phyloP scores from a whole-genome alignment of 2,888 invertebrate genomes.

The Anorthoa munda region DNA sequence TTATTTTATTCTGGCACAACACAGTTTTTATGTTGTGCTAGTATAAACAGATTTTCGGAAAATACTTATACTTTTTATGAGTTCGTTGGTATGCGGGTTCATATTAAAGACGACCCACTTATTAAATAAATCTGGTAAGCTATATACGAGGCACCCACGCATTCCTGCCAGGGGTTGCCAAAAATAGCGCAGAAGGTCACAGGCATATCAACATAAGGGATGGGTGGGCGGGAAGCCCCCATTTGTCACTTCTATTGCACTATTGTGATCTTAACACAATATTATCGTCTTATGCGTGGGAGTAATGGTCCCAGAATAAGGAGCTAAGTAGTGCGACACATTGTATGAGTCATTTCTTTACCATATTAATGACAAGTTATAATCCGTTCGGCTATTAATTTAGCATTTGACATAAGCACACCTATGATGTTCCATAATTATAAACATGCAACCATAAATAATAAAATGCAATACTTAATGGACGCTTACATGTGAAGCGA shows the following conservation, averaged over 20 bases:
- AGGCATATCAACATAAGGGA: constrained; percentile 38
- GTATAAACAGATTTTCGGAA: background rate
- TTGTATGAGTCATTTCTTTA: background rate
- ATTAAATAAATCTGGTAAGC: constrained; percentile 23
- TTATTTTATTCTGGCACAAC: background rate
- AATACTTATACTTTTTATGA: background rate
- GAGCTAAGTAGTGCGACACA: background rate
- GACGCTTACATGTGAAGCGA: too few relatives aligned
- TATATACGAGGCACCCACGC: constrained; percentile 18
- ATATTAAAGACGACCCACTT: constrained; percentile 2
- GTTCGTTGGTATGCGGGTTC: background rate
- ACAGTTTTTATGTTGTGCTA: too few relatives aligned
- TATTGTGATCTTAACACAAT: constrained; percentile 45
- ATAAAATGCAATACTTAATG: too few relatives aligned
- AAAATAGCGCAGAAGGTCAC: constrained; percentile 47
- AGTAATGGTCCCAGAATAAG: constrained; percentile 15
- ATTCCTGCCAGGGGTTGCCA: constrained; percentile 20
- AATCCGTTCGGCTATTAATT: background rate
- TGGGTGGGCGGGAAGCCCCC: constrained; percentile 46
- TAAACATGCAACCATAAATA: too few relatives aligned
- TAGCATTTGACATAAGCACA: too few relatives aligned
- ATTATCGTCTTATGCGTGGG: constrained; percentile 40
- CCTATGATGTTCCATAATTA: too few relatives aligned
- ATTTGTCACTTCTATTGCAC: constrained; percentile 49
- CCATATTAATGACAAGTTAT: background rate